Conservation (phyloP, 2,888 invertebrate species). For the Aspidapion aeneum region DNA sequence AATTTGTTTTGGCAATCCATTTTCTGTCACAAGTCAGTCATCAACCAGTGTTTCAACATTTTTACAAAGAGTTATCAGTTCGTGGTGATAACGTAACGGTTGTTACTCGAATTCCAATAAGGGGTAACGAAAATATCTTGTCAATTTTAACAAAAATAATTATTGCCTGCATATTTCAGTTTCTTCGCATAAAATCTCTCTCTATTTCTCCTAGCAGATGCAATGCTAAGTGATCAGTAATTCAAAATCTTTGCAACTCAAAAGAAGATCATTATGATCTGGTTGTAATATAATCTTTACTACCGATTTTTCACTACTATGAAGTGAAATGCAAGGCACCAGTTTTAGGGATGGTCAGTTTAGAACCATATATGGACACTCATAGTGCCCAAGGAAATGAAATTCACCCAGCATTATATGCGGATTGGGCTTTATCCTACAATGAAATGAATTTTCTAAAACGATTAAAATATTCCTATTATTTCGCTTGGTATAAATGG, state of each 20-base stretch:
- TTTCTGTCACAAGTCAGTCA: constrained; percentile 50
- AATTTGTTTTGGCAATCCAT: no score
- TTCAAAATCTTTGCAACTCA: background rate
- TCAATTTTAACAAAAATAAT: constrained; percentile 27
- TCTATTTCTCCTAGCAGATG: no score
- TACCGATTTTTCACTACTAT: constrained; percentile 7
- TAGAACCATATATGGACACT: constrained; percentile 27
- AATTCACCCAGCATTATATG: constrained; percentile 29
- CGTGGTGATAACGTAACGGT: constrained; percentile 37
- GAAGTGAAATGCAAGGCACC: constrained; percentile 7
- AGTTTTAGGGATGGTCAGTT: constrained; percentile 19
- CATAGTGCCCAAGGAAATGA: constrained; percentile 33
- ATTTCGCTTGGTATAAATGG: constrained; percentile 29
- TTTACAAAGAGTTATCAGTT: constrained; percentile 38
- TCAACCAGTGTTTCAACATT: constrained; percentile 46
- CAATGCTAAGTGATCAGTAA: background rate
- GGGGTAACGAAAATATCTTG: constrained; percentile 31
- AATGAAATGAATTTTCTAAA: constrained; percentile 40
- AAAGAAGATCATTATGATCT: constrained; percentile 17
- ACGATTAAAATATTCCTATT: constrained; percentile 30
- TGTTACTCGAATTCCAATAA: constrained; percentile 36
- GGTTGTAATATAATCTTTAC: constrained; percentile 15
- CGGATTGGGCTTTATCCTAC: constrained; percentile 32
- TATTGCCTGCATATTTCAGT: background rate
- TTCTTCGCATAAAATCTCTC: no score